Evolutionary conservation across 2,797 vertebrate species (phyloP).

Genomic region (Myripristis murdjan): DNA sequence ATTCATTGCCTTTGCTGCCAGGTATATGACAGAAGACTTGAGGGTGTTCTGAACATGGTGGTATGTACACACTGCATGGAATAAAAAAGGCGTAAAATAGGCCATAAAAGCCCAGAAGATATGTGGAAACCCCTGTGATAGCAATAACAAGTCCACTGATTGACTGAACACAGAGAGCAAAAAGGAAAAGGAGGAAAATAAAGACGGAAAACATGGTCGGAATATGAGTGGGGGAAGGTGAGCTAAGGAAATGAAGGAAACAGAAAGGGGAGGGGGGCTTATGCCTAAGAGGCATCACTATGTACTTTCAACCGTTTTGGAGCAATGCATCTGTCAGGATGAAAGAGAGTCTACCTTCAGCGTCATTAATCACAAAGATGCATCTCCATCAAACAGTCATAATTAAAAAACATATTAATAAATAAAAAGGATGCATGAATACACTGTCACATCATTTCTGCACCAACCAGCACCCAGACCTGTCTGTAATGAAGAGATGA

Average conservation of each 20-base stretch:
- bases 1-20: constrained; percentile 43
- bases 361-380: constrained; percentile 59
- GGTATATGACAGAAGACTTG: constrained; percentile 62
- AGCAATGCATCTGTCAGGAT: constrained; percentile 49
- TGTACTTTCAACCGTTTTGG: constrained; percentile 26
- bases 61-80: constrained; percentile 19
- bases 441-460: not conserved
- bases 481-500: constrained; percentile 10
- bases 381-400: constrained; percentile 29
- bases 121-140: constrained; percentile 43
- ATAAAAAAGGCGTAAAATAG: constrained; percentile 61
- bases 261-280: not conserved
- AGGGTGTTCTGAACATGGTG: constrained; percentile 15
- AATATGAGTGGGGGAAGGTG: constrained; percentile 7
- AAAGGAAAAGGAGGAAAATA: not conserved
- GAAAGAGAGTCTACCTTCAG: constrained; percentile 43
- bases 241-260: not conserved
- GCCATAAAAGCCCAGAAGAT: constrained; percentile 68
- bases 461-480: constrained; percentile 15
- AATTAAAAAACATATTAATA: constrained; percentile 47
- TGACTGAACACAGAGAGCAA: constrained; percentile 51
- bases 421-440: constrained; percentile 24
- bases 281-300: constrained; percentile 30
- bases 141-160: constrained; percentile 65
- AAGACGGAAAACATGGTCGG: constrained; percentile 25